Base-by-base conservation (phyloP, 2,797 vertebrate genomes). In the Sebastes minor region DNA sequence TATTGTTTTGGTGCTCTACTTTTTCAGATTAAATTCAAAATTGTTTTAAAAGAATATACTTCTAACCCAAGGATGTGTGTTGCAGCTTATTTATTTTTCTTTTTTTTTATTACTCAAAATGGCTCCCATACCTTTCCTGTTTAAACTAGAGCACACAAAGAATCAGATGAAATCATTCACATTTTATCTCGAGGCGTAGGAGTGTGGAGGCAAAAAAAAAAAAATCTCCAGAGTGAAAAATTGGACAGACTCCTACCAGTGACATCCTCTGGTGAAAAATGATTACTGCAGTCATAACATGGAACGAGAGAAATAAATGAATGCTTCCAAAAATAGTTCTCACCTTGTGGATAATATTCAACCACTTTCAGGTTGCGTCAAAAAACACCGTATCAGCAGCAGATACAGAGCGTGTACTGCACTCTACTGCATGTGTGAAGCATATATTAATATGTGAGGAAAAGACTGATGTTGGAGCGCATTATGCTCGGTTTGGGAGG, bases 1-100 rank as follows among this genome's bases (percentile, higher is more conserved):
- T 91, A 92, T 93, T 93, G 92, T 94, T 94, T 94, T 95, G 94
- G 94, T 94, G 94, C 94, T 95, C 92, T 90, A 94, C 91, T 94
- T 94, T 95, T 92, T 89, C 91, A 94, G 59, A 94, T 94, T 91
- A 91, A 93, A 95, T 85, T 91, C 61, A 88, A 91, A 94, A 89
- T 85, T 91, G 90, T 92, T 94, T 94, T 80, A 91, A 94, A 92
- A 93, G 83, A 94, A 93, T 83, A 91, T 89, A 91, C 88, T 87
- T 91, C 87, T 82, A 89, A 93, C 88, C 85, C 86, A 88, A 88
- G 65, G 76, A 83, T 71, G 85, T 92, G 90, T 94, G 91, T 92
- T 22, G 85, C 66, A 49, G 85, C 69, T 91, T 89, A 74, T 93
- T 92, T 89, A 25, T 32, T 68, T 11, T 69, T 22, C 10, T 49